phyloP scores from a whole-genome alignment of 2,888 invertebrate species.

The Syritta pipiens region DNA sequence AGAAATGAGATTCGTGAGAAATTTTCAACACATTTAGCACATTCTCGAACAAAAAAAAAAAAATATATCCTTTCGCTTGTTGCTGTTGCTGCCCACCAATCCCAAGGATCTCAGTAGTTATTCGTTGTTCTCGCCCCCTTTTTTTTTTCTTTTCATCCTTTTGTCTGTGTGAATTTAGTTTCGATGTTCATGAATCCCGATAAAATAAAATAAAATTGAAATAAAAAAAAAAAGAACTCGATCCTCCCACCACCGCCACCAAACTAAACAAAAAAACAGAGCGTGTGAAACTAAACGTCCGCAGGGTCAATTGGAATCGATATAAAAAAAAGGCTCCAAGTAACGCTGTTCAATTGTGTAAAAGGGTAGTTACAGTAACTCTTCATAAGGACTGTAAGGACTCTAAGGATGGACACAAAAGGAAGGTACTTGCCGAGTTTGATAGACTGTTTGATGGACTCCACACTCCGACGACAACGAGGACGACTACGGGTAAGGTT shows the following conservation, averaged over 20 bases:
- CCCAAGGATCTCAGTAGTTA: too few relatives aligned
- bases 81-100: background rate
- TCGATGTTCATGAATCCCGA: background rate
- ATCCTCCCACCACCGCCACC: too few relatives aligned
- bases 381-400: too few relatives aligned
- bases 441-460: slow-evolving; percentile 23
- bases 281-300: slow-evolving; percentile 14
- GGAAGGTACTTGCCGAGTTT: background rate
- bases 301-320: slow-evolving; percentile 13
- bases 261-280: too few relatives aligned
- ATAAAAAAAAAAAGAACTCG: too few relatives aligned
- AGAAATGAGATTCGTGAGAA: slow-evolving; percentile 35
- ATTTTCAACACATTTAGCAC: slow-evolving; percentile 23
- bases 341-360: slow-evolving; percentile 11
- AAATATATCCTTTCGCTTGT: slow-evolving; percentile 31
- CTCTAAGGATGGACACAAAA: too few relatives aligned
- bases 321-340: background rate
- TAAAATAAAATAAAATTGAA: background rate
- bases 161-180: slow-evolving; percentile 8
- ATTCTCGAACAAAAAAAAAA: slow-evolving; percentile 12
- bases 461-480: too few relatives aligned
- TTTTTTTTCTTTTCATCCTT: background rate
- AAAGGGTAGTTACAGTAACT: slow-evolving; percentile 8
- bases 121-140: background rate
- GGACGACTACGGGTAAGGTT: slow-evolving; percentile 1